Conservation (phyloP, 2,888 invertebrate genomes). For the Eledone cirrhosa region DNA sequence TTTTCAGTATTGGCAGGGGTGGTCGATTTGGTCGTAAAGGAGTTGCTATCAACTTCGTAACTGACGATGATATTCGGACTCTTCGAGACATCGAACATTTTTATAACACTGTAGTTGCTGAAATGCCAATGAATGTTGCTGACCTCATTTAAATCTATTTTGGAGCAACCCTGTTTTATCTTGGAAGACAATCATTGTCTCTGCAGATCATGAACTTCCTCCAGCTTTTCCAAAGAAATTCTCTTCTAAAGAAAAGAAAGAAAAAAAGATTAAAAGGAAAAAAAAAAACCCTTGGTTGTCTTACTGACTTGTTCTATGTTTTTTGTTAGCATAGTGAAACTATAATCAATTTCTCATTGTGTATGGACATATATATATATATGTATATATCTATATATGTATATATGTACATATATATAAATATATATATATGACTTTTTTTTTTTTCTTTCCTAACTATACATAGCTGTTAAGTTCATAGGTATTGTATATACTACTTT, state of each 20-base stretch:
- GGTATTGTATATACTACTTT: conserved; percentile 19
- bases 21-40: conserved; percentile 99
- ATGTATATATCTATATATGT: no score
- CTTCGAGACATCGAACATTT: conserved; percentile 97
- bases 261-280: conserved; percentile 25
- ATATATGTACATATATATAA: not conserved
- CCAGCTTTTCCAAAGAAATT: conserved; percentile 23
- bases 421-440: no score
- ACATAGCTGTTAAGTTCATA: not conserved
- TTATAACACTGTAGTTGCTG: conserved; percentile 96
- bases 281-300: conserved; percentile 26
- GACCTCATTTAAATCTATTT: conserved; percentile 73
- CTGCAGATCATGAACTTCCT: conserved; percentile 28
- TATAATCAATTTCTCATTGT: conserved; percentile 15
- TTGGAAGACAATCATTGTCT: conserved; percentile 26
- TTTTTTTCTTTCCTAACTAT: not conserved
- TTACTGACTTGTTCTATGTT: conserved; percentile 26
- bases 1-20: conserved; percentile 94
- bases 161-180: not conserved
- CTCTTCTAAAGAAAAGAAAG: conserved; percentile 8
- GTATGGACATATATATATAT: not conserved
- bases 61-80: conserved; percentile 90
- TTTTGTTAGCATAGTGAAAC: conserved; percentile 23
- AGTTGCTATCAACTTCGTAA: conserved; percentile 99
- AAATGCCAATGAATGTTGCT: conserved; percentile 99